Evolutionary conservation across 2,888 invertebrate genomes (phyloP), one percentile per base, ranked within the genome.

Genomic region (Dorcus hopei): DNA sequence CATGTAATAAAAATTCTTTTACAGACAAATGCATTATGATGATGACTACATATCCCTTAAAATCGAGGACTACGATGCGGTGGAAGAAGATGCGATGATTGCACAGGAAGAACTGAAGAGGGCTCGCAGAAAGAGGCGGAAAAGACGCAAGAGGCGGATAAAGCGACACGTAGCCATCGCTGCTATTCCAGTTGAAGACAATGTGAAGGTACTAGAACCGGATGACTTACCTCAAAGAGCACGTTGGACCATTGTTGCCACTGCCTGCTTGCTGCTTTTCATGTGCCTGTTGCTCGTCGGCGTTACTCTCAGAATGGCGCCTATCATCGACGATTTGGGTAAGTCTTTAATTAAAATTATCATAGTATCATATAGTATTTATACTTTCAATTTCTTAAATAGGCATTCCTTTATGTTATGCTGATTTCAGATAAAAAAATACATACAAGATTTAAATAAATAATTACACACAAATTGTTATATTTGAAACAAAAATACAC

Each of bases 241-340:
- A 39, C 86, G 93, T 65, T 93, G 93, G 87, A 93, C 94, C 52
- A 94, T 95, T 77, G 91, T 94, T 78, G 90, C 92, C 70, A 94
- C 95, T 45, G 95, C 95, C 61, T 92, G 92, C 73, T 82, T 95
- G 63, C 82, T 95, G 65, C 85, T 95, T 59, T 87, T 93, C 73
- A 91, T 95, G 82, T 94, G 95, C 79, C 85, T 96, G 70, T 83
- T 95, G 65, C 82, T 96, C 60, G 95, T 96, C 38, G 95, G 95
- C 11, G 90, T 95, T 57, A 95, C 95, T 3, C 82, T 96, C 38
- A 83, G 95, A 64, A 94, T 96, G 93, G 95, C 95, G 9, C 95
- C 95, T 9, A 89, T 95, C 67, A 96, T 96, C 72, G 95, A 96
- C 76, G 95, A 95, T 73, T 92, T 95, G 90, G 95, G 95, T 95